Evolutionary conservation across 30 jellyfish, hydroid and myxozoan species (phyloP).

Genomic region (Phacellophora camtschatica): DNA sequence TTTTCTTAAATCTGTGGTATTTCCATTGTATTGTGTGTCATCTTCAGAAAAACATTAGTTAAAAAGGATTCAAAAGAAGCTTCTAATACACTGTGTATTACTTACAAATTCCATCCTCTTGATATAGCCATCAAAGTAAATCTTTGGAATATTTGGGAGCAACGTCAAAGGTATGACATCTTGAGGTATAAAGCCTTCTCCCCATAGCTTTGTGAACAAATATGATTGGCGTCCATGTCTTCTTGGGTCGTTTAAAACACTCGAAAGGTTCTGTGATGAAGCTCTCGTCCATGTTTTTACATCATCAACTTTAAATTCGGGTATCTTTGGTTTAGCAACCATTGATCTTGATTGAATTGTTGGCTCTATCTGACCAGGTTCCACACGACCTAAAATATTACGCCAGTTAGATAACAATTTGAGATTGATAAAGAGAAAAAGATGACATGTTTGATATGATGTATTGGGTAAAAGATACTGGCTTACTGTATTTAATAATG

Average conservation of each 20-base stretch:
- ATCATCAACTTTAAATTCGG: constrained; percentile 62
- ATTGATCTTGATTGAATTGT: constrained; percentile 13
- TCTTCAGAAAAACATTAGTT: no score
- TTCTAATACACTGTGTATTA: no score
- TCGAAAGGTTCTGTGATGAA: constrained; percentile 93
- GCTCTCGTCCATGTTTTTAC: constrained; percentile 80
- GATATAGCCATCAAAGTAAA: constrained; percentile 69
- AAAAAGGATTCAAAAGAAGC: no score
- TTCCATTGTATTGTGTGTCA: no score
- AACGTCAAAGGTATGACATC: constrained; percentile 90
- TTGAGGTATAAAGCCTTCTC: constrained; percentile 87
- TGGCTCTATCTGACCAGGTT: constrained; percentile 8
- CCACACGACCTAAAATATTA: constrained; percentile 60
- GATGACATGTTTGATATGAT: no score
- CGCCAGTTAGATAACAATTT: no score
- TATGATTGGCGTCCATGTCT: constrained; percentile 81
- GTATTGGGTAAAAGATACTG: no score
- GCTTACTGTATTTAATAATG: no score
- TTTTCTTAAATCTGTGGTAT: no score
- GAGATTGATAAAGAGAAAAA: no score
- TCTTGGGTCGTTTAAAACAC: constrained; percentile 93
- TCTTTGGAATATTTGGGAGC: constrained; percentile 86
- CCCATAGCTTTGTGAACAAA: constrained; percentile 92
- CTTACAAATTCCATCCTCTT: constrained; percentile 94
- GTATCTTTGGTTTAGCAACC: constrained; percentile 49